These are phyloP conservation scores for Sylvilagus floridanus DNA, from an alignment of 2,797 vertebrate species.

Conservation along the genomic window DNA sequence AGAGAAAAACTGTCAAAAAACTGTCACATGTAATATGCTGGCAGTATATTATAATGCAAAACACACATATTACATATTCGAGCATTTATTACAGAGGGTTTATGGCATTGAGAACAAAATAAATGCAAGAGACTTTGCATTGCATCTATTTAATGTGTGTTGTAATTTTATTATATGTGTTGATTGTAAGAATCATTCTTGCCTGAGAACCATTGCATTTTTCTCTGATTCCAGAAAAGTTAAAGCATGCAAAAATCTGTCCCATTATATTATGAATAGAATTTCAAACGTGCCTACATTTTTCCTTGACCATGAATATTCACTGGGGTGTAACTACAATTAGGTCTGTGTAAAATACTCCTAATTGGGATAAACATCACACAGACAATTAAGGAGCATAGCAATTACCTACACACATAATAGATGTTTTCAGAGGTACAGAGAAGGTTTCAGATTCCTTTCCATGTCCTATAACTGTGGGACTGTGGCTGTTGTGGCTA, in stretches of 20 bases:
- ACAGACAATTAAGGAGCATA: background rate
- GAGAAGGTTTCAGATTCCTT: background rate
- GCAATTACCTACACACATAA: background rate
- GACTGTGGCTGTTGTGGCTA: too few species aligned
- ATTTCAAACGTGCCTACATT: background rate
- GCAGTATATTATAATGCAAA: conserved; percentile 42
- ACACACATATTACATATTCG: background rate
- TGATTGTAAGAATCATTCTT: conserved; percentile 59
- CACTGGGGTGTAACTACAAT: background rate
- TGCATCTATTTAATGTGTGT: conserved; percentile 27
- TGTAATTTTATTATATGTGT: conserved; percentile 30
- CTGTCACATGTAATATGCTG: conserved; percentile 16
- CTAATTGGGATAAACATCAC: conserved; percentile 34
- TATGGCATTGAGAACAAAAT: conserved; percentile 19
- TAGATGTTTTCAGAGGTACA: background rate
- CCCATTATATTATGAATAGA: background rate
- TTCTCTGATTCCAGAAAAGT: conserved; percentile 51
- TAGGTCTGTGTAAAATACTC: conserved; percentile 25
- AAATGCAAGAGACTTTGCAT: conserved; percentile 17
- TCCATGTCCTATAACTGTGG: too few species aligned
- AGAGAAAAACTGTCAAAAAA: conserved; percentile 10
- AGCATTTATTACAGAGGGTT: conserved; percentile 4
- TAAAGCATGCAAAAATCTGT: background rate
- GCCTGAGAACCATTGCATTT: conserved; percentile 51
- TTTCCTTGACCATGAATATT: conserved; percentile 20